Conservation (phyloP, 2,797 vertebrate genomes). For the Eupleurogrammus muticus region DNA sequence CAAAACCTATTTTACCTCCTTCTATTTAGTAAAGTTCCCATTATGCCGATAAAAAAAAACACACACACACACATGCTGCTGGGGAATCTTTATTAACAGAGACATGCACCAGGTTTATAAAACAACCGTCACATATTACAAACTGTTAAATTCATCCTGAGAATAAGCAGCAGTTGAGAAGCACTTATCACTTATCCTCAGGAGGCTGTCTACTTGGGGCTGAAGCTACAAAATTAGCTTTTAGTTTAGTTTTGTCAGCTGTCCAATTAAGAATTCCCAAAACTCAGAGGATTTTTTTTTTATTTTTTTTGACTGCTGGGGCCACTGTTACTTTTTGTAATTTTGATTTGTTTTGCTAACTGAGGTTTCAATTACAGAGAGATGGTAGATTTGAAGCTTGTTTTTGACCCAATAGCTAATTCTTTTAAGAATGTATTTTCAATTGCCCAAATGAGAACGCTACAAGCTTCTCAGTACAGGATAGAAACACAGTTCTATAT, state of each 20-base stretch:
- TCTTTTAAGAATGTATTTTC: background rate
- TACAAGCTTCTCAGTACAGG: background rate
- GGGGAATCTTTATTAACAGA: constrained; percentile 63
- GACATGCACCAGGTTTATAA: constrained; percentile 34
- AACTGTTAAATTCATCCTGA: constrained; percentile 55
- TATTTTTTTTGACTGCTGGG: background rate
- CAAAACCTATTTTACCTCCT: background rate
- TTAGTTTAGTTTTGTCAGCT: background rate
- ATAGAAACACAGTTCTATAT: background rate
- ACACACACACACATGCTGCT: constrained; percentile 42
- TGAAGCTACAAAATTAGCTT: background rate
- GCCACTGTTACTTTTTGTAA: background rate
- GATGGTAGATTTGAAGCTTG: background rate
- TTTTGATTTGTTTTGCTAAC: background rate
- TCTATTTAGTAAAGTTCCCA: background rate
- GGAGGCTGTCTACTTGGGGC: constrained; percentile 63
- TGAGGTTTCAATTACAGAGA: background rate
- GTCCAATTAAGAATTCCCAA: constrained; percentile 12
- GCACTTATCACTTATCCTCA: constrained; percentile 26
- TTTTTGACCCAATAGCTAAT: background rate
- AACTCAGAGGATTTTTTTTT: background rate
- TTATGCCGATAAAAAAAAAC: background rate
- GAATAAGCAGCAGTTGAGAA: constrained; percentile 18
- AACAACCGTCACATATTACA: constrained; percentile 32
- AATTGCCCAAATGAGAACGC: background rate